These are phyloP conservation scores for Xerus rutilus DNA, from an alignment of 2,797 vertebrate species.

Conservation along the genomic window DNA sequence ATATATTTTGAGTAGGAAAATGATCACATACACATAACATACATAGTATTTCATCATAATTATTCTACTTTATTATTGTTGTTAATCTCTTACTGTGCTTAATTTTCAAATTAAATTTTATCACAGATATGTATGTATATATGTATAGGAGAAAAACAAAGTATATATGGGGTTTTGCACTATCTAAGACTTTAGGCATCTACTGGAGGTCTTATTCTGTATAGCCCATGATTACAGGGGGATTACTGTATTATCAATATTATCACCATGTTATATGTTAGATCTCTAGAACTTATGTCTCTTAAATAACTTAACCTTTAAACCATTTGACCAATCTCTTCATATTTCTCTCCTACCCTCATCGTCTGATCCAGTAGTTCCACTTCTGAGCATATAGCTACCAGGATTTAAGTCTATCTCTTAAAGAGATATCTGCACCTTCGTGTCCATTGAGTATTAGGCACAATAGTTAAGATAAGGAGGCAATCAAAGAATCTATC, in stretches of 20 bases:
- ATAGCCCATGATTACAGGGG: too few relatives aligned
- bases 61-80: not conserved
- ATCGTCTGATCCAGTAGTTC: not conserved
- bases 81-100: not conserved
- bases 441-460: not conserved
- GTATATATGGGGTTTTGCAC: not conserved
- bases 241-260: not conserved
- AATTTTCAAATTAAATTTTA: not conserved
- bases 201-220: too few relatives aligned
- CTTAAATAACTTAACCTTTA: not conserved
- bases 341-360: not conserved
- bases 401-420: not conserved
- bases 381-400: not conserved
- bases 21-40: not conserved
- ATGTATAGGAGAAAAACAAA: not conserved
- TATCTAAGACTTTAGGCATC: too few relatives aligned
- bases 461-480: not conserved
- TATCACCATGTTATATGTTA: not conserved
- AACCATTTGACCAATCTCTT: not conserved
- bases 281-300: not conserved
- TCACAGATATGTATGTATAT: not conserved
- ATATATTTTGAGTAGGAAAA: not conserved
- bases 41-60: not conserved
- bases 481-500: too few relatives aligned
- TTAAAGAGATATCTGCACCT: not conserved